Evolutionary conservation across 2,113 vertebrate genomes (phyloP), one percentile per base, ranked within the genome.

Genomic region (Scatophagus argus): DNA sequence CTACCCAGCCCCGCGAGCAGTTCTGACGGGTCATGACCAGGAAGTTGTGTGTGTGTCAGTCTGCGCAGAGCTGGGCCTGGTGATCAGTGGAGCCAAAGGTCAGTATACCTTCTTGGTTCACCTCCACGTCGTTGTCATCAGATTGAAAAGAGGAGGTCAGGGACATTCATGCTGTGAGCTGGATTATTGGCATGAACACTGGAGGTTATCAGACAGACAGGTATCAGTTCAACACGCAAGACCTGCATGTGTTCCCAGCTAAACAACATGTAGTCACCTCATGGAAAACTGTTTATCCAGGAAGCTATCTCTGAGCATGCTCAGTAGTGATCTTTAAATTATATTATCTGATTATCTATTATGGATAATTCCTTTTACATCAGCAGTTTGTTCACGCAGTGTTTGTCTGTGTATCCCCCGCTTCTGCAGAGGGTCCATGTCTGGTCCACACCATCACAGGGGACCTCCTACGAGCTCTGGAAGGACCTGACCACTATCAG

Each of bases 81-180:
- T 99, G 91, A 98, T 99, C 94, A 99, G 98, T 69, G 98, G 98
- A 93, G 96, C 98, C 92, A 99, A 98, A 97, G 98, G 98, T 99
- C 75, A 95, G 96, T 92, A 61, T 21, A 3, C 31, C 29, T 34
- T 51, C 65, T 49, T 60, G 19, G 36, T 23, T 49, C 16, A 23
- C 34, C 49, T 49, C 6, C 39, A 0, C 44, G 34, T 41, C 21
- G 34, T 8, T 43, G 25, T 62, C 31, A 43, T 46, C 31, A 46
- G 13, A 79, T 29, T 69, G 14, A 27, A 52, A 14, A 38, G 12
- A 31, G n/a, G 9, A 49, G 27, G 43, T 61, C 10, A n/a, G 23
- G 16, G 46, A 54, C 8, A 56, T 27, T 44, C 2, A 3, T 43
- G 27, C 16, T 65, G 59, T 60, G 7, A 59, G 17, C 32, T 60